Evolutionary conservation across 2,888 invertebrate species (phyloP).

Genomic region (Macaria notata): DNA sequence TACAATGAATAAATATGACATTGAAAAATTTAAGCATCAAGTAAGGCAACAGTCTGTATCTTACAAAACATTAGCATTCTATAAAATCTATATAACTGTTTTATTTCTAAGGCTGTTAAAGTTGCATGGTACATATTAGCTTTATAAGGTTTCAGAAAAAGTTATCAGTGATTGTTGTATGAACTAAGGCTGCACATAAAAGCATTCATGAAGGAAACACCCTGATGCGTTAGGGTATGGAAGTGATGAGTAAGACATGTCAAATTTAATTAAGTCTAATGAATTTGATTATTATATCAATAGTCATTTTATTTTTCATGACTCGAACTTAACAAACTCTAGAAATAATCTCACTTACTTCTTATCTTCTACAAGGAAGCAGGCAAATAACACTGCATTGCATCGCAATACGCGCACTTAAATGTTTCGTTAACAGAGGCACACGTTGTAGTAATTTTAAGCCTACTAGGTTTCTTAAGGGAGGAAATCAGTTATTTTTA

Average conservation of each 20-base stretch:
- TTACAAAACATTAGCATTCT: too few species aligned
- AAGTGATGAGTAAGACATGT: constrained; percentile 13
- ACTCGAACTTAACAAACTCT: constrained; percentile 40
- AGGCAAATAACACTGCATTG: constrained; percentile 58
- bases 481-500: background rate
- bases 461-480: background rate
- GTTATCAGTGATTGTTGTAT: background rate
- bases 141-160: too few species aligned
- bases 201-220: background rate
- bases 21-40: too few species aligned
- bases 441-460: background rate
- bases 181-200: background rate
- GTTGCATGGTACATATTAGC: too few species aligned
- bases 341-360: constrained; percentile 66
- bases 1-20: too few species aligned
- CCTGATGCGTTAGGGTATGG: background rate
- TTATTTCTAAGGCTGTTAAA: too few species aligned
- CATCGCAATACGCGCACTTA: constrained; percentile 41
- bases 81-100: too few species aligned
- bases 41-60: too few species aligned
- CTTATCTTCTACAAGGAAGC: constrained; percentile 73
- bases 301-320: too few species aligned
- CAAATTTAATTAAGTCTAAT: background rate
- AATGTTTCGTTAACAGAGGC: constrained; percentile 17
- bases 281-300: too few species aligned